Base-by-base conservation (phyloP, 2,113 vertebrate species). In the Bubalus kerabau region DNA sequence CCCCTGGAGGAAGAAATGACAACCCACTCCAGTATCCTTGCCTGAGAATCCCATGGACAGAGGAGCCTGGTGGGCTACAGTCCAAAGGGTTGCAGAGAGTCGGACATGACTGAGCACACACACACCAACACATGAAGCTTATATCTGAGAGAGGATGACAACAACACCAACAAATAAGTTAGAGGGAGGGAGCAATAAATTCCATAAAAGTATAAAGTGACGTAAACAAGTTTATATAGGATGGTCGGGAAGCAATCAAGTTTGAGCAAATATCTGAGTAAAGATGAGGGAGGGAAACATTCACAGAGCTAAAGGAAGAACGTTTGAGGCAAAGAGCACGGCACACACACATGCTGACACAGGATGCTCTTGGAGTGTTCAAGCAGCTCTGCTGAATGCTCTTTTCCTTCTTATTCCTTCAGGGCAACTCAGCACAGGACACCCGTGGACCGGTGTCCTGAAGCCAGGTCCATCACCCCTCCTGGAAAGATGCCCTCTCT, bases 211-310 rank as follows among this genome's bases (percentile, higher is more conserved):
- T 54, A 7, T 59, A 56, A 91, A 56, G 16, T 92, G 52, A 28
- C 0, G 0, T n/a, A 64, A 76, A 0, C 32, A 54, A 43, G 9
- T n/a, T 89, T 46, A 24, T 32, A 40, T 3, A 57, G 32, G 50
- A 23, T 8, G 5, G 46, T 40, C 11, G 1, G 28, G 26, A 86
- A 57, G 32, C 52, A 36, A 7, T 43, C 80, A 82, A 52, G 11
- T 24, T 32, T 57, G 30, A 64, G 11, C 6, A 78, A 36, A 50
- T 15, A 32, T 50, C 15, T 43, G 3, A 76, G 32, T 26, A 24
- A 67, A 9, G 6, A 81, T 28, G 4, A 74, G 60, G 48, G 80
- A 52, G 12, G 1, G 19, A 32, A 5, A 26, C 32, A 10, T 5
- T 2, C n/a, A 24, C 24, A 36, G 30, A 43, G 16, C 56, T 26